Conservation (phyloP, 2,113 vertebrate species). For the Neomonachus schauinslandi region DNA sequence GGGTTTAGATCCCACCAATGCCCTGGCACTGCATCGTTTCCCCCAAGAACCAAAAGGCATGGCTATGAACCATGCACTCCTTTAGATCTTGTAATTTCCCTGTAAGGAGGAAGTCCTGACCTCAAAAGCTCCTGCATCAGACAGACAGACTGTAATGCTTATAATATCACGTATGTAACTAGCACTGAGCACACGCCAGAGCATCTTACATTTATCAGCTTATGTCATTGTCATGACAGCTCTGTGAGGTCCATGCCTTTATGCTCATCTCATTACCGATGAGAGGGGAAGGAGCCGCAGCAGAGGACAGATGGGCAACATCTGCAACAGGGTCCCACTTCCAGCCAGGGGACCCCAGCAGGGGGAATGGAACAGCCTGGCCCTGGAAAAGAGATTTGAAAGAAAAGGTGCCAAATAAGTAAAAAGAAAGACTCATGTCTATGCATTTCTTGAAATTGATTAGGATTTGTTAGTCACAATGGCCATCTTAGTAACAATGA, state of each 20-base stretch:
- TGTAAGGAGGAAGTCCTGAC: not conserved
- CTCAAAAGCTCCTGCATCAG: not conserved
- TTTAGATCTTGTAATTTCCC: not conserved
- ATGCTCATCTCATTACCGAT: rapidly evolving
- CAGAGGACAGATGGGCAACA: not conserved
- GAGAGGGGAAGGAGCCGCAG: not conserved
- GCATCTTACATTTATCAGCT: not conserved
- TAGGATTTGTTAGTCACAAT: not conserved
- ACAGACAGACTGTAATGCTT: no score
- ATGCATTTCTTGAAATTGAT: not conserved
- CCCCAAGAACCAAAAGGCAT: not conserved
- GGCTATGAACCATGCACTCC: not conserved
- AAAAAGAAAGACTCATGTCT: not conserved
- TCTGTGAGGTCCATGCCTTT: not conserved
- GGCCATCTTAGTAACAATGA: not conserved
- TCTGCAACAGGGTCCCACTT: not conserved
- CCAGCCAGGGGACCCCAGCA: not conserved
- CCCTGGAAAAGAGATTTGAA: not conserved
- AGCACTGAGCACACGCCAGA: rapidly evolving
- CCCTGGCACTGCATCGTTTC: not conserved
- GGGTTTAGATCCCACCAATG: not conserved
- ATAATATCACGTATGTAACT: rapidly evolving
- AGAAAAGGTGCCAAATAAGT: not conserved
- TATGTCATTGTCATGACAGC: not conserved
- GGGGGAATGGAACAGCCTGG: not conserved